Base-by-base conservation (phyloP, 2,888 invertebrate species). In the Agrochola lychnidis region DNA sequence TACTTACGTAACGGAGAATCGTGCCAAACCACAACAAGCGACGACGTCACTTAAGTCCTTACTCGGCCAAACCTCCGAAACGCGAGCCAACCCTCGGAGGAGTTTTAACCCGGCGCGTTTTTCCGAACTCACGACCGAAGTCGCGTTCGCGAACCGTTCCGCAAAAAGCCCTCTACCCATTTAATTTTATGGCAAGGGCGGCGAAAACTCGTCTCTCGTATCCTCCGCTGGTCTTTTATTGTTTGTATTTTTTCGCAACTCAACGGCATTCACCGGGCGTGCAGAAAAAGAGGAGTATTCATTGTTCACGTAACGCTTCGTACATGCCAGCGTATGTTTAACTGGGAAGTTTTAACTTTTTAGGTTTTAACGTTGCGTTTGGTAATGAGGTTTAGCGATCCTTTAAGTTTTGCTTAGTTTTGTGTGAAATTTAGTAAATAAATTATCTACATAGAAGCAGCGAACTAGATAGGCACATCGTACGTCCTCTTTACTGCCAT, bases 171-270 rank as follows among this genome's bases (percentile, higher is more conserved):
- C 89, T 89, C 88, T 90, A 88, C 89, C 92, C 91, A 92, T 95
- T 95, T 94, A 94, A 94, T 95, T 95, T 95, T 94, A 95, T 93
- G 92, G 93, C 90, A 90, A 91, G 94, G 92, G 92, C 90, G 92
- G 93, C 90, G 90, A 93, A 93, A 92, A 90, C 91, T 91, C 92
- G 91, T 90, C 93, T 92, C 91, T 88, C 84, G 84, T 82, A 88
- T 89, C 89, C 87, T 86, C 86, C 81, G 81, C 86, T 88, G 87
- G 91, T 91, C 91, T 93, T 94, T 94, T 94, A 94, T 94, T 94
- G 93, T 94, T 94, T 93, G 92, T 93, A 89, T 94, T 93, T 93
- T 93, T 93, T 89, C 90, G 89, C 92, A 91, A 91, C 92, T 91
- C 91, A 86, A 90, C 92, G 89, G 91, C 88, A 90, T 90, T 91